Evolutionary conservation across 2,797 vertebrate species (phyloP), one percentile per base, ranked within the genome.

Genomic region (Diplodus sargus): DNA sequence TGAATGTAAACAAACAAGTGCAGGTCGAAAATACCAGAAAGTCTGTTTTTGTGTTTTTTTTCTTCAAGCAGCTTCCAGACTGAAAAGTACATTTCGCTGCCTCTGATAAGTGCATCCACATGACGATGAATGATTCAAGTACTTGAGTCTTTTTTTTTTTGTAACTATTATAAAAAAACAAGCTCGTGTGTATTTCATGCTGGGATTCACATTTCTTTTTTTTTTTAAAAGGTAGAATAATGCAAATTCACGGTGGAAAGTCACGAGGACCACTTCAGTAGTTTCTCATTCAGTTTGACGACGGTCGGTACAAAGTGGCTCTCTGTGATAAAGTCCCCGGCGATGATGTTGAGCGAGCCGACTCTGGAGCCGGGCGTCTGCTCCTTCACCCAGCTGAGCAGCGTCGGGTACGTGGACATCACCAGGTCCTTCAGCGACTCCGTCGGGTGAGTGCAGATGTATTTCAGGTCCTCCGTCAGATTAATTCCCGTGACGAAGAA

Each of bases 401-500:
- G 91, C 1, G 23, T 75, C 0, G 97, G 96, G 54, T 97, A 96
- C n/a, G 95, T 95, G 52, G 87, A 91, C 86, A 95, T 93, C 56
- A 97, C 97, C 95, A 99, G 54, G 92, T 93, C 94, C 91, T 95
- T 95, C 89, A 99, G 74, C 1, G 97, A 97, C 88, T 93, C 93
- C 4, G 94, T 93, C 0, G 96, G 97, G 73, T 99, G 97, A 0
- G 89, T 80, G 0, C 97, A 95, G 86, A 98, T 94, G 79, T 97
- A 98, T 11, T 90, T 91, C 58, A 97, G 85, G 83, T 97, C 95
- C 93, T 95, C 97, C 0, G 97, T 99, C 67, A 99, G 95, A 78
- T 99, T 98, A 70, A 97, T 97, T 12, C 98, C 98, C 0, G 97
- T 97, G 76, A 98, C 97, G 30, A 98, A 99, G 85, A 99, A 96